Evolutionary conservation across 2,888 invertebrate genomes (phyloP).

Genomic region (Rhagophthalmus giganteus): DNA sequence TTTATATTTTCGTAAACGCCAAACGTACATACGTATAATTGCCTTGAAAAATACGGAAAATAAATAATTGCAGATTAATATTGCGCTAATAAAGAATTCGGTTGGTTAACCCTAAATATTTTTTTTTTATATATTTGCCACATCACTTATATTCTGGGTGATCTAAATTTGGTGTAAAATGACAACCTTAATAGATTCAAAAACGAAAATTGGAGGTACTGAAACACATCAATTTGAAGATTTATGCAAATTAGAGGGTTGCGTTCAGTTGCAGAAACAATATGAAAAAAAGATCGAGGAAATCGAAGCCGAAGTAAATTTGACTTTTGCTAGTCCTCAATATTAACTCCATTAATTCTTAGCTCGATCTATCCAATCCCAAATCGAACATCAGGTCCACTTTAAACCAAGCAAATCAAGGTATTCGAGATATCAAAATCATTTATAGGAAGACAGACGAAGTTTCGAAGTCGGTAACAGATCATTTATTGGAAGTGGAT

Average conservation of each 20-base stretch:
- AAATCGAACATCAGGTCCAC: slow-evolving; percentile 64
- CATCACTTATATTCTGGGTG: background rate
- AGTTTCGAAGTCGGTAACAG: too few species aligned
- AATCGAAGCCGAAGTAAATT: background rate
- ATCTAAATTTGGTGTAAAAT: too few species aligned
- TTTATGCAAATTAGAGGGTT: background rate
- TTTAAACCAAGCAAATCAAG: slow-evolving; percentile 37
- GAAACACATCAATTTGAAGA: background rate
- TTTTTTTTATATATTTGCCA: too few species aligned
- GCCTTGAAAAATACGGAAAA: too few species aligned
- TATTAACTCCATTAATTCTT: slow-evolving; percentile 13
- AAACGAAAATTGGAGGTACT: background rate
- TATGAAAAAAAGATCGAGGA: background rate
- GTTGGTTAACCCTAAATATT: too few species aligned
- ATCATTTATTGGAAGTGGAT: slow-evolving; percentile 55
- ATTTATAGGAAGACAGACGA: too few species aligned
- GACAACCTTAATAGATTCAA: too few species aligned
- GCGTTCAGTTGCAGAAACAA: background rate
- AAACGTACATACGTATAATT: too few species aligned
- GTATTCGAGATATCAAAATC: too few species aligned
- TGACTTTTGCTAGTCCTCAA: background rate
- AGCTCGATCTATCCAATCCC: slow-evolving; percentile 66
- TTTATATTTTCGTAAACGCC: too few species aligned
- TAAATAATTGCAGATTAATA: too few species aligned
- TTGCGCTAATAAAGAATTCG: too few species aligned